phyloP scores from a whole-genome alignment of 1,140 invertebrate species.

The Metopolophium dirhodum region DNA sequence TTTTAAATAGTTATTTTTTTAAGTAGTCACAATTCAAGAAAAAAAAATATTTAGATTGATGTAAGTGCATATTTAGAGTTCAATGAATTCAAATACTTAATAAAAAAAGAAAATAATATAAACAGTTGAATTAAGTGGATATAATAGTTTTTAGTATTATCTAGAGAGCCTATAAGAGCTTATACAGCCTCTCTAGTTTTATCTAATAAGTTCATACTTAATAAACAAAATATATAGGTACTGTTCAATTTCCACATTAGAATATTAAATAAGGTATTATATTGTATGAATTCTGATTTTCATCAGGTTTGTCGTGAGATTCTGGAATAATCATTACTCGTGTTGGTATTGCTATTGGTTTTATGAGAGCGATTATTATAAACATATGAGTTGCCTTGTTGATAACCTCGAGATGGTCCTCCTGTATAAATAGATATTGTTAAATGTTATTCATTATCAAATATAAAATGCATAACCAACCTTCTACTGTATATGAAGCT shows the following conservation, averaged over 20 bases:
- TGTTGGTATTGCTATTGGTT: background rate
- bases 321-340: slow-evolving; percentile 5
- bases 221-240: background rate
- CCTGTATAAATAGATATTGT: background rate
- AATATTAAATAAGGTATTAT: background rate
- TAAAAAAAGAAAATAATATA: background rate
- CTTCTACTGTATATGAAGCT: slow-evolving; percentile 11
- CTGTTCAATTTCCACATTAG: background rate
- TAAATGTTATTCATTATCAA: background rate
- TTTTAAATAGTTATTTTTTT: background rate
- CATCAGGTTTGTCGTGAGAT: slow-evolving; percentile 29
- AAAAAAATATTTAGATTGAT: background rate
- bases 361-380: slow-evolving; percentile 33
- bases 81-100: background rate
- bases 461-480: background rate
- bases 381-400: slow-evolving; percentile 38
- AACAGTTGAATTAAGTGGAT: background rate
- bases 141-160: background rate
- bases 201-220: background rate
- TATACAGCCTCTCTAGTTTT: background rate
- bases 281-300: background rate
- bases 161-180: background rate
- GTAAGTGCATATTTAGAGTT: background rate
- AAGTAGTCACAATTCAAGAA: background rate
- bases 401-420: slow-evolving; percentile 5